Base-by-base conservation (phyloP, 2,888 invertebrate species). In the Cyrtodaria siliqua region DNA sequence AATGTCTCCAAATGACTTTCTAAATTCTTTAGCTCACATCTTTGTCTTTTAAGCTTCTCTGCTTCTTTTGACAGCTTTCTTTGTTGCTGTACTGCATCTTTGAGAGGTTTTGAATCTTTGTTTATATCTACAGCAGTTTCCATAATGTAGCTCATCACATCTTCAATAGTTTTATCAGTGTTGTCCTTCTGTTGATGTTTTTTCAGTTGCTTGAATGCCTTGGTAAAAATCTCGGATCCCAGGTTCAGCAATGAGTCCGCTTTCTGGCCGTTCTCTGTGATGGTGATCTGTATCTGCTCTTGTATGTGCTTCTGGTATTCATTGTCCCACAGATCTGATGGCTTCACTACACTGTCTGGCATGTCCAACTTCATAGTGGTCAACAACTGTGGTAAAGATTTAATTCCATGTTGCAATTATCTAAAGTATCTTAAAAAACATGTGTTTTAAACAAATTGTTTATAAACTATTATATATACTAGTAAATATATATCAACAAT, bases 291-390 rank as follows among this genome's bases (percentile, higher is more conserved):
- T 24, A 87, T 79, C 52, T 83, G 67, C 24, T 80, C 60, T 14
- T 77, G 57, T 3, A 86, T 40, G 12, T 71, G 55, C 53, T 68
- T 63, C 26, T 82, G 84, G 56, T 86, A 85, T 18, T 74, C 47
- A 12, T 70, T 64, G 24, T 73, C 72, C 12, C 79, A 47, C 18
- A 87, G 55, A 38, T 73, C 67, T 16, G 82, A 78, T 3, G 87
- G 86, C 49, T 83, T 63, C 2, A 80, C 47, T 4, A 71, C 49
- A 42, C 26, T 53, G 23, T 29, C 53, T 8, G 85, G 85, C 16
- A 77, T 74, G 12, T 67, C 70, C 18, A 84, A 24, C 44, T 74
- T 73, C 8, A 80, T 63, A 26, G 81, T 69, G 9, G 82, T 56
- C n/a, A 83, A 73, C 66, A 83, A 50, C 86, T 87, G 71, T 0